Percentiles rank a stretch among this genome's conserved stretches.
phyloP scores from a whole-genome alignment of 2,113 vertebrate species.

The Acanthisitta chloris region DNA sequence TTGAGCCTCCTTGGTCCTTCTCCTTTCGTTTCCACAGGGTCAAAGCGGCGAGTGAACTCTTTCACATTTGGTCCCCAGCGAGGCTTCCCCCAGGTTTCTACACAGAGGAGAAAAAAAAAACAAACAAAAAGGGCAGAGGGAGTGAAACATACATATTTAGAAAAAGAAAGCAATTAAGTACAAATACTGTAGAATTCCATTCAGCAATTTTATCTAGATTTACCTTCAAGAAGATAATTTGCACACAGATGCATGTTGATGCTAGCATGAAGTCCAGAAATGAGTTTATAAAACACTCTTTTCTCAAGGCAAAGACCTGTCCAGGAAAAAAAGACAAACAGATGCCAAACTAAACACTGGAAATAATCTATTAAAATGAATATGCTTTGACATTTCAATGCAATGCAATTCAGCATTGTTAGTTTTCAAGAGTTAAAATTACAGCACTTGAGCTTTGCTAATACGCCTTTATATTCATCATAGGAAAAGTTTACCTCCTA shows the following conservation, averaged over 20 bases:
- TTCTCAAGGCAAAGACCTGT: conserved; percentile 95
- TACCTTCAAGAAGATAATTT: conserved; percentile 92
- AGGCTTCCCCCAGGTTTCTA: conserved; percentile 89
- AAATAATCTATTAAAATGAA: not conserved
- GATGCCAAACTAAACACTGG: not conserved
- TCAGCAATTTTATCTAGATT: not conserved
- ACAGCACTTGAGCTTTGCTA: not conserved
- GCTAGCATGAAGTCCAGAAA: conserved; percentile 96
- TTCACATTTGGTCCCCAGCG: conserved; percentile 89
- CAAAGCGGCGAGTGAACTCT: conserved; percentile 89
- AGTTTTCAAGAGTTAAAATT: not conserved
- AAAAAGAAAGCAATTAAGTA: not conserved
- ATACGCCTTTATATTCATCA: not conserved
- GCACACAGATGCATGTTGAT: conserved; percentile 95
- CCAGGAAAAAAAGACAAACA: not conserved
- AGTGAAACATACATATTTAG: not conserved
- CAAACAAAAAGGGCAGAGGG: not conserved
- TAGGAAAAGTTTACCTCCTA: not conserved
- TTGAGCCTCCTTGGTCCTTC: conserved; percentile 92
- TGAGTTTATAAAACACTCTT: conserved; percentile 94
- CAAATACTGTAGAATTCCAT: not conserved
- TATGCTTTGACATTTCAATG: not conserved
- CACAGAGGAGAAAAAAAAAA: not conserved
- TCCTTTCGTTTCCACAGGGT: conserved; percentile 86
- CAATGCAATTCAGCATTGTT: not conserved